phyloP scores from a whole-genome alignment of 2,888 invertebrate genomes.

The Gasteruption jaculator region DNA sequence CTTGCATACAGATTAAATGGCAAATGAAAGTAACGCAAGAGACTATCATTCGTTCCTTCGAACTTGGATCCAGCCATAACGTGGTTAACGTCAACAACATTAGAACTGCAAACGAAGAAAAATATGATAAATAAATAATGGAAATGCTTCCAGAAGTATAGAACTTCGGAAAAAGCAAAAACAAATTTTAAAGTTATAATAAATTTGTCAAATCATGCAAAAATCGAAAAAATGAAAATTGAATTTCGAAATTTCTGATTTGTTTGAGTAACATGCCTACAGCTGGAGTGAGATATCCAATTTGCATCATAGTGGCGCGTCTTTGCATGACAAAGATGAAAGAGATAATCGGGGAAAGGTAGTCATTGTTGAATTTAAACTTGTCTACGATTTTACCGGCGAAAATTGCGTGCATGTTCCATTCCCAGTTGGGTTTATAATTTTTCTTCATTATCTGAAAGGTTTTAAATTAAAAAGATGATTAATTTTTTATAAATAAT shows the following conservation, averaged over 20 bases:
- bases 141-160: background rate
- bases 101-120: slow-evolving; percentile 47
- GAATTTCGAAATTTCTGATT: slow-evolving; percentile 1
- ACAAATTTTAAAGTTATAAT: slow-evolving; percentile 4
- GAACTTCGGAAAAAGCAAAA: background rate
- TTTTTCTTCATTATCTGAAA: slow-evolving; percentile 15
- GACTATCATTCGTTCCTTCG: slow-evolving; percentile 56
- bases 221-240: background rate
- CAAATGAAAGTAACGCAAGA: slow-evolving; percentile 58
- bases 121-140: background rate
- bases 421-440: slow-evolving; percentile 51
- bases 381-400: slow-evolving; percentile 50
- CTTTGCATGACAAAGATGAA: slow-evolving; percentile 58
- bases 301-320: slow-evolving; percentile 55
- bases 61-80: slow-evolving; percentile 57
- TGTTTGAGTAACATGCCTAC: slow-evolving; percentile 38
- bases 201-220: slow-evolving; percentile 1
- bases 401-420: slow-evolving; percentile 54
- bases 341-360: slow-evolving; percentile 58
- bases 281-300: slow-evolving; percentile 55
- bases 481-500: too few relatives aligned
- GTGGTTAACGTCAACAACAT: slow-evolving; percentile 58
- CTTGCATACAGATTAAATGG: slow-evolving; percentile 58
- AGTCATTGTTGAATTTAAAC: slow-evolving; percentile 55
- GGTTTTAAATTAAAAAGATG: background rate